Evolutionary conservation across 2,888 invertebrate species (phyloP), one percentile per base, ranked within the genome.

Genomic region (Lepas anatifera): DNA sequence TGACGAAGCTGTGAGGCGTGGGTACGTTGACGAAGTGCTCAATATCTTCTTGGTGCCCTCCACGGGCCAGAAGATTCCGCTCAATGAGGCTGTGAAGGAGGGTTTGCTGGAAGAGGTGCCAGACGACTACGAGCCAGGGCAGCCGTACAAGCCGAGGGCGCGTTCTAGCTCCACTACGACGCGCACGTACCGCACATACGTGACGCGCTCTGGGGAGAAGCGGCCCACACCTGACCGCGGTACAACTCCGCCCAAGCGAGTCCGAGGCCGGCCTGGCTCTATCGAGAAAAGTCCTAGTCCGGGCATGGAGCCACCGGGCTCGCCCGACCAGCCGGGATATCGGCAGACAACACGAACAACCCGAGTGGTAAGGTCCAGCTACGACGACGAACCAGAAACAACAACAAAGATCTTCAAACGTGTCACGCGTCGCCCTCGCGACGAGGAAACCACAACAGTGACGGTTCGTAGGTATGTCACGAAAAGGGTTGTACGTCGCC

Each of bases 21-120:
- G 92, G 70, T 84, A 91, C 68, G 89, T 95, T 73, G 89, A 95
- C 80, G 89, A 90, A 78, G 83, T 84, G 67, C 85, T 86, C 67
- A 88, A 89, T 77, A 86, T 88, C 1, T 92, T 89, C 76, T 87
- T 84, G 35, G 78, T 81, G 75, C 81, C 80, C 4, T 76, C 77
- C 52, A 75, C 78, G 69, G 80, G 79, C 10, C 77, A 78, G 74
- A 76, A 79, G 48, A 74, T 83, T 69, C 79, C 81, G 2, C 75
- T 84, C 46, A 80, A 80, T 74, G 82, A 83, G 68, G 84, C 84
- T n/a, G 79, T 81, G 35, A 77, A 79, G 46, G 75, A 77, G 27
- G 82, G 81, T 39, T 74, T 82, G 22, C 70, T 83, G 58, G 80
- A 82, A 22, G 66, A 70, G 22, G 68, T 63, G 29, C 67, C 69